Evolutionary conservation across 2,888 invertebrate species (phyloP), one percentile per base, ranked within the genome.

Genomic region (Linnaemya tessellans): DNA sequence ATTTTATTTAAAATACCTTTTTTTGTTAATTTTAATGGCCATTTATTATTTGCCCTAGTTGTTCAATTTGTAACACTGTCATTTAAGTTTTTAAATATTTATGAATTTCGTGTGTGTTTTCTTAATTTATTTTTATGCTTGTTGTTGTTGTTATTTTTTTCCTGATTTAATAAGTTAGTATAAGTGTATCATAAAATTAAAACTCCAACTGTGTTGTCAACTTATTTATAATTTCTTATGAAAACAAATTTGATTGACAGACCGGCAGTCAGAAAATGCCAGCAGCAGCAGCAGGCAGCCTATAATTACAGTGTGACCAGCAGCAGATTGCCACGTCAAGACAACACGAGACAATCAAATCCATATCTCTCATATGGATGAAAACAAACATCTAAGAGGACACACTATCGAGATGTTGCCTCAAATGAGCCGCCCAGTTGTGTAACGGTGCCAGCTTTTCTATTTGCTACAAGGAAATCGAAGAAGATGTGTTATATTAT

Each of bases 171-270:
- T 81, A 68, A 81, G 73, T 82, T 64, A 64, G 46, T 65, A 49
- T 64, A 68, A 79, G 60, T 71, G 78, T 73, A 67, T 65, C 65
- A 83, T 67, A 62, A 83, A 79, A 78, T 79, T 84, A 51, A 67
- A 68, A 84, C 75, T 84, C 80, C 80, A 67, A 75, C 84, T 77
- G 84, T 54, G 84, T 71, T 75, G 65, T 71, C 70, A 84, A 75
- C 80, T 74, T 83, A 73, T 81, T 81, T 81, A 68, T 79, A 64
- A 78, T 60, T 83, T 73, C 71, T 58, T 83, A 83, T 78, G 73
- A 67, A 83, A 71, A 73, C 78, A 80, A 80, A 75, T 75, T n/a
- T 84, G 84, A 84, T 80, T 84, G 84, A 84, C 80, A 75, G 74
- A 51, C 68, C 67, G 54, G 79, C 70, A 70, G 60, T 43, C 51